Percentiles rank a stretch among this genome's conserved stretches.
These are phyloP conservation scores for Tringa solitaria DNA, from an alignment of 2,113 vertebrate species.

Conservation along the genomic window DNA sequence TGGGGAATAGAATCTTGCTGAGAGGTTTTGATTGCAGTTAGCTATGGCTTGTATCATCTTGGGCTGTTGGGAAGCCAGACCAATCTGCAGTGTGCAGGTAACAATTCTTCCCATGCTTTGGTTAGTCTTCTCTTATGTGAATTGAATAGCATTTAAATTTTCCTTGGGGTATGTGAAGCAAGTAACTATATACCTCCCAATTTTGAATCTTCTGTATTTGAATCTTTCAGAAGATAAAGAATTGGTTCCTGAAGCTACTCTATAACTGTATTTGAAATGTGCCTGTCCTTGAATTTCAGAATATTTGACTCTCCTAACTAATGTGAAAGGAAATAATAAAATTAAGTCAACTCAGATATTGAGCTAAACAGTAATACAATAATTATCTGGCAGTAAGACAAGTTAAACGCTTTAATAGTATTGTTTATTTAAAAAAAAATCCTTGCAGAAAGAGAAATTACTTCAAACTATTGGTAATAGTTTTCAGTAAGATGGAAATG, in stretches of 20 bases:
- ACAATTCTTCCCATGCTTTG: not conserved
- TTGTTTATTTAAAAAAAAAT: not conserved
- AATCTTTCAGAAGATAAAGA: not conserved
- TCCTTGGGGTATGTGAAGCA: not conserved
- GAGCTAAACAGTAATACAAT: not conserved
- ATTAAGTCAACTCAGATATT: not conserved
- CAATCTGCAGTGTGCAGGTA: not conserved
- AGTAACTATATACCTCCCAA: not conserved
- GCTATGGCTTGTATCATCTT: not conserved
- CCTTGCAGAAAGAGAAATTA: not conserved
- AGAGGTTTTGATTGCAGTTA: not conserved
- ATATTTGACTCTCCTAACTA: not conserved
- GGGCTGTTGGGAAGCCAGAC: not conserved
- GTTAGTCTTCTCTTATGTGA: not conserved
- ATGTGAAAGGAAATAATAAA: not conserved
- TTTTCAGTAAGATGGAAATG: not conserved
- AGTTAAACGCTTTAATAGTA: not conserved
- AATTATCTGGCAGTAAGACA: not conserved
- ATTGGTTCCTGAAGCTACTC: not conserved
- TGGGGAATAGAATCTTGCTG: not conserved
- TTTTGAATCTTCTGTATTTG: not conserved
- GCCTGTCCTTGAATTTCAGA: not conserved
- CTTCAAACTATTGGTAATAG: not conserved
- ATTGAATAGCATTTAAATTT: rapidly evolving
- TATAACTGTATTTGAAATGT: not conserved